A percentile compares a stretch with the other conserved stretches of the same genome.
Evolutionary conservation across 2,888 invertebrate genomes (phyloP).

Genomic region (Alitta virens): DNA sequence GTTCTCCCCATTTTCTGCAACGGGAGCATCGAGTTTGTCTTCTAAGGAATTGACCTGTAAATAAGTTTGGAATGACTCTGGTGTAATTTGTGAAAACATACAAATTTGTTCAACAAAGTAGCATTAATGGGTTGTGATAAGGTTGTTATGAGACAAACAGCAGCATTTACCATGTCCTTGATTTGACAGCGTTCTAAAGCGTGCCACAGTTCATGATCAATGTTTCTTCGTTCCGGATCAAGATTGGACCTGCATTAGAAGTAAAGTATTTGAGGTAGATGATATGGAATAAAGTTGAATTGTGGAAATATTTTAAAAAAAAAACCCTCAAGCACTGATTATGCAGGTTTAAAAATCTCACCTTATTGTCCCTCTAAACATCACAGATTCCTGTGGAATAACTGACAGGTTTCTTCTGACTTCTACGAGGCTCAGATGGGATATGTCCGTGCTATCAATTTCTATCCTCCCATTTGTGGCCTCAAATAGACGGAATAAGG

Average conservation of each 20-base stretch:
- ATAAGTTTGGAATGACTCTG: background rate
- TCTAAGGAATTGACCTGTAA: constrained; percentile 8
- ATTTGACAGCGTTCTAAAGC: constrained; percentile 54
- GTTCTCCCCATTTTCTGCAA: constrained; percentile 61
- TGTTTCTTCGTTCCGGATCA: constrained; percentile 49
- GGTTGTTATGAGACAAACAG: no score
- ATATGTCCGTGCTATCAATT: constrained; percentile 62
- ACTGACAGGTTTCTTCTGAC: constrained; percentile 60
- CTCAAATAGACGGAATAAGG: constrained; percentile 65
- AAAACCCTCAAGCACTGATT: no score
- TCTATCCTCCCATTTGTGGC: constrained; percentile 60
- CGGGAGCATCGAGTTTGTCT: constrained; percentile 58
- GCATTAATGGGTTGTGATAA: no score
- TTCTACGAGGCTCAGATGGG: constrained; percentile 58
- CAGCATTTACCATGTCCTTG: constrained; percentile 54
- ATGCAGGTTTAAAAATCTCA: no score
- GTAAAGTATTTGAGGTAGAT: no score
- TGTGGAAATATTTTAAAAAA: no score
- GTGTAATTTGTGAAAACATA: no score
- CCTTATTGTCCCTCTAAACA: constrained; percentile 65
- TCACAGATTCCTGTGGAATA: constrained; percentile 66
- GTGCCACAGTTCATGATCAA: constrained; percentile 52
- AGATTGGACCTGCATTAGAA: constrained; percentile 44
- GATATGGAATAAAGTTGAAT: no score
- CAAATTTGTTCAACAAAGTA: no score